Conservation (phyloP, 2,113 vertebrate species). For the Pseudonaja textilis region DNA sequence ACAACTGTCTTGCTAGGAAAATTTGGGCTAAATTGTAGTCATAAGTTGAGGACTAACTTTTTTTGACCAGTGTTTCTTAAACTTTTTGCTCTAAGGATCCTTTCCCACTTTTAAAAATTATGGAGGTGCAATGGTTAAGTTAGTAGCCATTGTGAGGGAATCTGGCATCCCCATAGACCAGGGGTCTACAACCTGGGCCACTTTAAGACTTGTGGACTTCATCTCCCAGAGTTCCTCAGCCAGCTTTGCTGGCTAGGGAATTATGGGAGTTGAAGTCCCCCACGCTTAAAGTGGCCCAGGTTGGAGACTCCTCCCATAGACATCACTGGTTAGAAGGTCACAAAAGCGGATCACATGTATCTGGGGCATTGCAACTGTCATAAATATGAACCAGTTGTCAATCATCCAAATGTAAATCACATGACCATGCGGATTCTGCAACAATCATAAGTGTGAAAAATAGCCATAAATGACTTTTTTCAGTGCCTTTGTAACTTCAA, state of each 20-base stretch:
- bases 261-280: too few species aligned
- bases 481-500: not conserved
- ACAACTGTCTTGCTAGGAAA: not conserved
- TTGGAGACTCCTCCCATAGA: too few species aligned
- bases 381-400: not conserved
- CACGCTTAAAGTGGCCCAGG: too few species aligned
- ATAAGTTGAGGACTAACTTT: not conserved
- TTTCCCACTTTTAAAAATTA: not conserved
- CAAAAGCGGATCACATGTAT: not conserved
- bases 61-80: not conserved
- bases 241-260: too few species aligned
- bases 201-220: too few species aligned
- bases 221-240: too few species aligned
- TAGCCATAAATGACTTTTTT: not conserved
- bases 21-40: not conserved
- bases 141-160: not conserved
- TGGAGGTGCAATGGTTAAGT: not conserved
- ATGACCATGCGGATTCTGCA: not conserved
- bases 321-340: not conserved
- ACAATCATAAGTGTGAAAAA: not conserved
- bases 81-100: not conserved
- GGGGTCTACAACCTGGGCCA: too few species aligned
- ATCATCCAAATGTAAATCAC: not conserved
- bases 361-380: not conserved
- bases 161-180: not conserved